phyloP scores from a whole-genome alignment of 2,797 vertebrate genomes.

The Podarcis siculus region DNA sequence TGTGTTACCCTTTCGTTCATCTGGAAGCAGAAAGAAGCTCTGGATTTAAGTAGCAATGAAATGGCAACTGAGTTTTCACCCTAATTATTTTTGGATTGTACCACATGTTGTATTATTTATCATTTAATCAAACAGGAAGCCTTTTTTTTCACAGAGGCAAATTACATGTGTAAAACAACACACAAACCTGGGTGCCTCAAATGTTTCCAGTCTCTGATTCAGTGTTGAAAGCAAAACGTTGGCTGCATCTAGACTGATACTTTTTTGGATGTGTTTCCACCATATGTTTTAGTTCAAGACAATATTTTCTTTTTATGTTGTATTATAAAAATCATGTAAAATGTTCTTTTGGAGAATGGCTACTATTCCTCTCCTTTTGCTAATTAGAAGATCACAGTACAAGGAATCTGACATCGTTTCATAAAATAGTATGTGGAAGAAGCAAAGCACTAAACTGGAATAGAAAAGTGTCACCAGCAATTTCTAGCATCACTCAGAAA shows the following conservation, averaged over 20 bases:
- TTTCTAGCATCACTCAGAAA: slow-evolving; percentile 48
- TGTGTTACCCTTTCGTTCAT: slow-evolving; percentile 30
- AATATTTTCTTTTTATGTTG: slow-evolving; percentile 61
- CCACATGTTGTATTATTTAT: slow-evolving; percentile 66
- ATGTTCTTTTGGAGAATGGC: slow-evolving; percentile 56
- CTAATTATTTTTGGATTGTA: slow-evolving; percentile 62
- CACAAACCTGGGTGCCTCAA: slow-evolving; percentile 66
- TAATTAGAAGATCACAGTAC: slow-evolving; percentile 66
- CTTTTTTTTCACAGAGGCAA: slow-evolving; percentile 61
- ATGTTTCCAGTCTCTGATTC: slow-evolving; percentile 71
- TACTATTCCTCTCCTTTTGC: slow-evolving; percentile 37
- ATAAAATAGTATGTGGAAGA: slow-evolving; percentile 54
- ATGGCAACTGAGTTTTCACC: slow-evolving; percentile 52
- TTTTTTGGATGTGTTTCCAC: slow-evolving; percentile 71
- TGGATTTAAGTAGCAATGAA: slow-evolving; percentile 53
- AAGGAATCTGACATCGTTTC: slow-evolving; percentile 60
- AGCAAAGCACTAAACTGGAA: slow-evolving; percentile 55
- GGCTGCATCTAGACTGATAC: slow-evolving; percentile 64
- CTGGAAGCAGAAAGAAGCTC: slow-evolving; percentile 36
- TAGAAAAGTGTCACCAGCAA: slow-evolving; percentile 13
- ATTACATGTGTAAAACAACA: slow-evolving; percentile 60
- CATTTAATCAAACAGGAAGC: slow-evolving; percentile 63
- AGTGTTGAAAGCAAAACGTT: slow-evolving; percentile 72
- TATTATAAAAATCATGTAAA: slow-evolving; percentile 68
- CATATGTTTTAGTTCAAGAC: slow-evolving; percentile 76